Base-by-base conservation (phyloP, 2,888 invertebrate species). In the Laothoe populi region DNA sequence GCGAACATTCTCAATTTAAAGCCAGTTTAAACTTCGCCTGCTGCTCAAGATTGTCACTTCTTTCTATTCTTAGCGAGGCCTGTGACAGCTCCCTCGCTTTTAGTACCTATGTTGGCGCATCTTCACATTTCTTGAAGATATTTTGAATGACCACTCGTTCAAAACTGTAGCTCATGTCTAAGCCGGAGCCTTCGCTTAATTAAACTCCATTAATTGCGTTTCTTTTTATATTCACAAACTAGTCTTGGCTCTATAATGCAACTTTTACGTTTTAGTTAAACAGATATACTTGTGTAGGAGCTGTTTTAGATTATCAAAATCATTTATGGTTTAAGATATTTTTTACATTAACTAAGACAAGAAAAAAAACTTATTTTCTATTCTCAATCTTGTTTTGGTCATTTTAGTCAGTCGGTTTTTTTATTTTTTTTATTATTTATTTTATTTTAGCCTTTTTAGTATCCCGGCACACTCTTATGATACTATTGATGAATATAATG, bases 1-100 rank as follows among this genome's bases (percentile, higher is more conserved):
- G 49, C 42, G 60, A 69, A 72, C 60, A 65, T 62, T 70, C 69
- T 68, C 64, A 73, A 72, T 70, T 70, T 72, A 71, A 67, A 67
- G 65, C 64, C 61, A 65, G 75, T 70, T 73, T 70, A 71, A 67
- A 21, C 57, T 44, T 19, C 45, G 40, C 19, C 31, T 42, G 38
- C 24, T 57, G 10, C 57, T 35, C 11, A 57, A 57, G 57, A 19
- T 13, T 60, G 59, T 58, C 57, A 61, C 49, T 59, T 53, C 53
- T 31, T 26, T 63, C 63, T 64, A 64, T 64, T 64, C 58, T 64
- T 64, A 61, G 63, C 58, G 42, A 49, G 57, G 48, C 48, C 26
- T 48, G 57, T 58, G 31, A 44, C 48, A 45, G 35, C 21, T 13
- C 35, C 46, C 21, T 42, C 31, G 57, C 57, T 23, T 45, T 53